These are phyloP conservation scores for Syngnathoides biaculeatus DNA, from an alignment of 2,113 vertebrate genomes.

Conservation along the genomic window DNA sequence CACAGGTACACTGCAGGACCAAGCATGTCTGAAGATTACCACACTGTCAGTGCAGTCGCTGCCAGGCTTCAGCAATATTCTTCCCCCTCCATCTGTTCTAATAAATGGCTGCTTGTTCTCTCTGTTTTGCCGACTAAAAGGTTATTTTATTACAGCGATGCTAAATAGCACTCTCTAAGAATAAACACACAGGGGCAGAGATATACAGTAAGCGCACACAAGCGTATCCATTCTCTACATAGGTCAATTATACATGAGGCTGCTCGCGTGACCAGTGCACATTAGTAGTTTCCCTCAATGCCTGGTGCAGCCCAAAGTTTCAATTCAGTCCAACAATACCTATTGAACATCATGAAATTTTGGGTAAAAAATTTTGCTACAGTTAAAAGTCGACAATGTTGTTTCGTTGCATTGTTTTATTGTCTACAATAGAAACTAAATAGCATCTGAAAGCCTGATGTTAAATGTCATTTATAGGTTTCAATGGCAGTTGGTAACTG, in stretches of 20 bases:
- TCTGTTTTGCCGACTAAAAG: slow-evolving; percentile 10
- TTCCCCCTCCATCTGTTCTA: slow-evolving; percentile 17
- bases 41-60: slow-evolving; percentile 16
- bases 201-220: slow-evolving; percentile 11
- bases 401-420: neutral
- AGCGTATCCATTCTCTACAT: slow-evolving; percentile 28
- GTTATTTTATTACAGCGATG: slow-evolving; percentile 20
- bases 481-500: neutral
- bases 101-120: slow-evolving; percentile 14
- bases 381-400: neutral
- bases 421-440: neutral
- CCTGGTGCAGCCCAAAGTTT: neutral
- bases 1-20: slow-evolving; percentile 8
- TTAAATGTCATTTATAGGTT: neutral
- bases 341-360: neutral
- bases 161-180: slow-evolving; percentile 27
- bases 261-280: slow-evolving; percentile 39
- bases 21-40: slow-evolving; percentile 31
- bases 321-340: neutral
- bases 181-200: slow-evolving; percentile 32
- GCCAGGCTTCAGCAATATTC: slow-evolving; percentile 36
- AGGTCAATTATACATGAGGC: slow-evolving; percentile 66
- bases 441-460: neutral
- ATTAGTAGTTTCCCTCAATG: slow-evolving; percentile 25
- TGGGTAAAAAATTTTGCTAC: no score